phyloP scores from a whole-genome alignment of 2,888 invertebrate species.

The Holacanthella duospinosa region DNA sequence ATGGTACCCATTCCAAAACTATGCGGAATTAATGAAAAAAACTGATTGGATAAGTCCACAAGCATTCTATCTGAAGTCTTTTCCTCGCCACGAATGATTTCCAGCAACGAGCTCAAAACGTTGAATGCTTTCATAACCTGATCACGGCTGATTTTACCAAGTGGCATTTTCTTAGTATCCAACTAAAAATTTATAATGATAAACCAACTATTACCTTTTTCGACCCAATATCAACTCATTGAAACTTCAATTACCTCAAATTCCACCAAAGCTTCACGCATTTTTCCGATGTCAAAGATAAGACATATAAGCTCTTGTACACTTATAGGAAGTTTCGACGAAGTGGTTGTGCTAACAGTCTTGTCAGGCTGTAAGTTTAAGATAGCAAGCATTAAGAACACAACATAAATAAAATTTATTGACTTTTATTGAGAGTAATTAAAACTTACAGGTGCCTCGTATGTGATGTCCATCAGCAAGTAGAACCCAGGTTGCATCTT shows the following conservation, averaged over 20 bases:
- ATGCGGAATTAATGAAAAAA: conserved; percentile 93
- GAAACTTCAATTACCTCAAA: no score
- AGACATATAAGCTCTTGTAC: conserved; percentile 73
- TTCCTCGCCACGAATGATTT: conserved; percentile 47
- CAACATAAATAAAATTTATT: no score
- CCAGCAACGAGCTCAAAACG: conserved; percentile 51
- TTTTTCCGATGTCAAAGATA: conserved; percentile 80
- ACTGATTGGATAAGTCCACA: conserved; percentile 80
- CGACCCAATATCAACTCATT: no score
- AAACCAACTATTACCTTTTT: neutral
- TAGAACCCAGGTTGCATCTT: conserved; percentile 60
- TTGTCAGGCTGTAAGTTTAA: no score
- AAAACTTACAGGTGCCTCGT: conserved; percentile 47
- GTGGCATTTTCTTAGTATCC: conserved; percentile 94
- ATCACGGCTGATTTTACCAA: conserved; percentile 85
- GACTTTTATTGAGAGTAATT: no score
- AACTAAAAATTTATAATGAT: conserved; percentile 45
- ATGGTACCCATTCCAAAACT: conserved; percentile 77
- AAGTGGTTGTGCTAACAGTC: no score
- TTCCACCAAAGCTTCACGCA: conserved; percentile 86
- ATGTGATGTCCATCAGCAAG: conserved; percentile 83
- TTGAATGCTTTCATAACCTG: conserved; percentile 78
- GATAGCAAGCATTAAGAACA: no score
- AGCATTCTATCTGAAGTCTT: conserved; percentile 47
- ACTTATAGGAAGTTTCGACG: conserved; percentile 59